Conservation (phyloP, 1,140 invertebrate genomes). For the Drosophila leontia region DNA sequence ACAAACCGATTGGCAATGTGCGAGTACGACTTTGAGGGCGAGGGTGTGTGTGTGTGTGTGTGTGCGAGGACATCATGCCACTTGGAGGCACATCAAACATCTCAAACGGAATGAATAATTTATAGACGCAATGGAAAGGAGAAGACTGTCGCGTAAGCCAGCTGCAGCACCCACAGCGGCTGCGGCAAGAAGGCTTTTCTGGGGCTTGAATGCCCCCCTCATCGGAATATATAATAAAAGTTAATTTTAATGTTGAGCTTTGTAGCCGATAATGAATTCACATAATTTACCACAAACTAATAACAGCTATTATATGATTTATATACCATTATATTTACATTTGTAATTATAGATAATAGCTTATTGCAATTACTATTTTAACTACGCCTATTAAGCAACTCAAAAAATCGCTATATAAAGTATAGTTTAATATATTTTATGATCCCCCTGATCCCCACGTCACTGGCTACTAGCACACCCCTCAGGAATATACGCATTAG, state of each 20-base stretch:
- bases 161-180: conserved; percentile 44
- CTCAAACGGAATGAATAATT: conserved; percentile 83
- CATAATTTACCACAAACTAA: too few species aligned
- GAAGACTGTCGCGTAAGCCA: conserved; percentile 46
- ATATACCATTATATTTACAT: too few species aligned
- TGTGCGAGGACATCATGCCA: conserved; percentile 47
- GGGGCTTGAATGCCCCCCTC: not conserved
- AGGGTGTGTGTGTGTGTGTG: conserved; percentile 9
- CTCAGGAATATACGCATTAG: conserved; percentile 21
- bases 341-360: too few species aligned
- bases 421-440: too few species aligned
- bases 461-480: not conserved
- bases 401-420: too few species aligned
- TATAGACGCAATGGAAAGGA: conserved; percentile 60
- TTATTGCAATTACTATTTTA: too few species aligned
- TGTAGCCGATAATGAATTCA: too few species aligned
- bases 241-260: not conserved
- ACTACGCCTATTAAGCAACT: too few species aligned
- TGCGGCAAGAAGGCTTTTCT: not conserved
- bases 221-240: not conserved
- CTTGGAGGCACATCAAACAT: conserved; percentile 77
- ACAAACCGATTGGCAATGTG: conserved; percentile 53
- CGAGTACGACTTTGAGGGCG: conserved; percentile 1
- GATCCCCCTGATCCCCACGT: not conserved
- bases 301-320: too few species aligned